These are phyloP conservation scores for Mobula birostris DNA, from an alignment of 2,113 vertebrate species.

Conservation along the genomic window DNA sequence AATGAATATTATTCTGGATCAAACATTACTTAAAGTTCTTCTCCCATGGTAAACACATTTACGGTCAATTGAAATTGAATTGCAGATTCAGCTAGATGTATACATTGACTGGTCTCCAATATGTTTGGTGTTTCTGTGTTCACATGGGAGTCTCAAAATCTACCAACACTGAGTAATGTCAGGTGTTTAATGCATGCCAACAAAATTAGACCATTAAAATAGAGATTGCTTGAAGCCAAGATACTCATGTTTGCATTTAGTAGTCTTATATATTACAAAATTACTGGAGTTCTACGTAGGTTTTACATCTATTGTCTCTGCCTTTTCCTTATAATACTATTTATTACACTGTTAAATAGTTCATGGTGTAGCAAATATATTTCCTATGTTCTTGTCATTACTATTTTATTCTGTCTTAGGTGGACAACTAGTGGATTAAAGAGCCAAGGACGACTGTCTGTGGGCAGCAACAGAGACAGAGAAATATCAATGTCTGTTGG, in stretches of 20 bases:
- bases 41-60: too few species aligned
- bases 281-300: neutral
- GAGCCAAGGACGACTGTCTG: slow-evolving; percentile 92
- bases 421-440: slow-evolving; percentile 98
- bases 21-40: too few species aligned
- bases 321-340: neutral
- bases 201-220: neutral
- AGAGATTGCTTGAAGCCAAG: neutral
- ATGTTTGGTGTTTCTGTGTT: too few species aligned
- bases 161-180: too few species aligned
- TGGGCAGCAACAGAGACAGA: slow-evolving; percentile 88
- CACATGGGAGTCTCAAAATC: too few species aligned
- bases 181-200: too few species aligned
- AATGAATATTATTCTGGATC: too few species aligned
- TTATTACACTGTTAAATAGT: neutral
- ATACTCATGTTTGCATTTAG: neutral
- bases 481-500: slow-evolving; percentile 98
- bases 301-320: neutral
- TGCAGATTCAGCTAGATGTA: too few species aligned
- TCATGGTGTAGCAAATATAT: slow-evolving; percentile 31
- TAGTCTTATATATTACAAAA: neutral
- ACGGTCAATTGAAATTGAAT: too few species aligned
- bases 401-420: slow-evolving; percentile 50
- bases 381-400: slow-evolving; percentile 43
- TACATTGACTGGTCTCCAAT: too few species aligned